Conservation (phyloP, 2,113 vertebrate genomes). For the Eublepharis macularius region DNA sequence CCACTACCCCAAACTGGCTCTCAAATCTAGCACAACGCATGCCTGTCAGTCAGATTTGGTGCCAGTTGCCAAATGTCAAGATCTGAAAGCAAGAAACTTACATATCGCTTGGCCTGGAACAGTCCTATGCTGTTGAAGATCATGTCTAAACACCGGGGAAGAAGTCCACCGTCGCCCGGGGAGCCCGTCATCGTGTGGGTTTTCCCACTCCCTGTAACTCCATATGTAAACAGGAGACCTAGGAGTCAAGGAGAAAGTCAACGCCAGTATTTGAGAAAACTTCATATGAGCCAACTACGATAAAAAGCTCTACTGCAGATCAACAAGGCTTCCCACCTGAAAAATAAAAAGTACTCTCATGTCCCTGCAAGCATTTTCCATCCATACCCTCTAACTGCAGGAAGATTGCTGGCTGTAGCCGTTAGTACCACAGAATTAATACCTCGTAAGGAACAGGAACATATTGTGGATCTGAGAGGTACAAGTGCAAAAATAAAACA, state of each 20-base stretch:
- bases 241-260: slow-evolving; percentile 2
- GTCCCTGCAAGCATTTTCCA: too few relatives aligned
- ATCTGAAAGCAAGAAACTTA: slow-evolving; percentile 63
- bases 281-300: not conserved
- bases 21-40: too few relatives aligned
- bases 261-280: too few relatives aligned
- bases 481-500: not conserved
- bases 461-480: not conserved
- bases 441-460: not conserved
- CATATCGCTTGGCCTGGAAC: slow-evolving; percentile 93
- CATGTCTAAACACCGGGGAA: slow-evolving; percentile 93
- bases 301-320: too few relatives aligned
- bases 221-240: slow-evolving; percentile 96
- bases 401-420: not conserved
- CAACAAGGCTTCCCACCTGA: too few relatives aligned
- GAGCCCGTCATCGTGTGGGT: slow-evolving; percentile 96
- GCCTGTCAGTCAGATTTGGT: not conserved
- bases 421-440: not conserved
- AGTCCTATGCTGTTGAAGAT: slow-evolving; percentile 92
- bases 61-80: not conserved
- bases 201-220: slow-evolving; percentile 97
- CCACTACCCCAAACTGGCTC: too few relatives aligned
- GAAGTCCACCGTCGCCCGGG: slow-evolving; percentile 89
- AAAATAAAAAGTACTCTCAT: too few relatives aligned
- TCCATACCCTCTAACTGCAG: not conserved